phyloP scores from a whole-genome alignment of 1,140 invertebrate genomes.

The Agrilus planipennis region DNA sequence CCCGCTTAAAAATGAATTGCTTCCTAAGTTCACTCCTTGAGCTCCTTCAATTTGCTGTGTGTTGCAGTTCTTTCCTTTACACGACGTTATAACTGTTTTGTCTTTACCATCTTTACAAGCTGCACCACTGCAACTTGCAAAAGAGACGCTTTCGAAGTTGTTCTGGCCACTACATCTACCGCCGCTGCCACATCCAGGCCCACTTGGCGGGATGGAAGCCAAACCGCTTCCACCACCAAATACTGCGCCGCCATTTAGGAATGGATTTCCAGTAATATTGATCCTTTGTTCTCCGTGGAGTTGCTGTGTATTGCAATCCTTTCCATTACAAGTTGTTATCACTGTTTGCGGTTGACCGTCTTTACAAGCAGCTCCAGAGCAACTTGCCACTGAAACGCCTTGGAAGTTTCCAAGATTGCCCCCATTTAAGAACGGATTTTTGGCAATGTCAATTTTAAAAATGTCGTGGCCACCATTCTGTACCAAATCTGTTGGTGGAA shows the following conservation, averaged over 20 bases:
- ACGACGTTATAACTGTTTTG: background rate
- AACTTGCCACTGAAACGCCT: constrained; percentile 5
- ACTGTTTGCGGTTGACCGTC: constrained; percentile 2
- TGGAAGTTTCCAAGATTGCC: constrained; percentile 13
- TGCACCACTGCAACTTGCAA: constrained; percentile 1
- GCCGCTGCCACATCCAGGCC: no score
- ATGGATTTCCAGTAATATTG: no score
- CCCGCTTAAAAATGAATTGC: constrained; percentile 19
- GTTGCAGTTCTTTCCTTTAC: constrained; percentile 2
- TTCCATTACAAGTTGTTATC: background rate
- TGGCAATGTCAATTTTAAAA: constrained; percentile 5
- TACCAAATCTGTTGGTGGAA: background rate
- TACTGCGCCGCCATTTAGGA: no score
- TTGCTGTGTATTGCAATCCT: constrained; percentile 6
- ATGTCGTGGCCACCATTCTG: background rate
- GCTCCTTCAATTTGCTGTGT: background rate
- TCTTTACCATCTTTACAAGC: constrained; percentile 3
- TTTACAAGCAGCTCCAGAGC: constrained; percentile 1
- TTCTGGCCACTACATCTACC: no score
- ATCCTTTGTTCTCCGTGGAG: no score
- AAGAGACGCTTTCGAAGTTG: constrained; percentile 8
- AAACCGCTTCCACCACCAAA: no score
- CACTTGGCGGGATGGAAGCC: no score
- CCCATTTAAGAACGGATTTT: constrained; percentile 21
- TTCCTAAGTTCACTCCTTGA: background rate